Evolutionary conservation across 2,797 vertebrate genomes (phyloP), one percentile per base, ranked within the genome.

Genomic region (Pseudochaenichthys georgianus): DNA sequence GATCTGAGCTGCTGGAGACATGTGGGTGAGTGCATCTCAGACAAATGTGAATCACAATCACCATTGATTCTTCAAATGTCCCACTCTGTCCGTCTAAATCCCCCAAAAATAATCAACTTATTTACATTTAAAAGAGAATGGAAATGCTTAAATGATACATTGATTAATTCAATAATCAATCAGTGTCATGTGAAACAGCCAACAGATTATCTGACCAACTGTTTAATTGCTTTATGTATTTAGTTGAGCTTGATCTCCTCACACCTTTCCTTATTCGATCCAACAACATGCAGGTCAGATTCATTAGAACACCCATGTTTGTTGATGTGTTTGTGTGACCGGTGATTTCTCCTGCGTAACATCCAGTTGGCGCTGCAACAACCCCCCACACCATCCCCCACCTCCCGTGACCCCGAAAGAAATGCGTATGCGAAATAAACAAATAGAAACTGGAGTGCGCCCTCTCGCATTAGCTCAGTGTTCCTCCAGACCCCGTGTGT

Each of bases 401-500:
- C 50, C 34, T 54, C 71, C 16, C 1, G 1, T 70, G 65, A 81
- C 57, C 77, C 69, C 23, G 15, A 61, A 62, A 75, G 76, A 71
- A 57, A 13, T 62, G 67, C 9, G 3, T 62, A 64, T 48, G 50
- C 55, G 78, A 76, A 70, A 74, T 52, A 57, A 78, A 80, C 66
- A 17, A 60, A 71, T 71, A 52, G 57, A 84, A 59, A 77, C 67
- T 73, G 28, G 45, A 83, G 66, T 69, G 73, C 34, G 17, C 12
- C 54, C 50, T 80, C 60, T 80, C 63, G 75, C 60, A 70, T 82
- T 31, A 55, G 82, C 78, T 86, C 82, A 81, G 48, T 88, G 79
- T 86, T 84, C 48, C 61, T 85, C 78, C 79, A 81, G 77, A 89
- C 74, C 63, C 68, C 77, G 75, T 64, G 60, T 77, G 77, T 87